Evolutionary conservation across 2,888 invertebrate species (phyloP).

Genomic region (Adelognathus sp.): DNA sequence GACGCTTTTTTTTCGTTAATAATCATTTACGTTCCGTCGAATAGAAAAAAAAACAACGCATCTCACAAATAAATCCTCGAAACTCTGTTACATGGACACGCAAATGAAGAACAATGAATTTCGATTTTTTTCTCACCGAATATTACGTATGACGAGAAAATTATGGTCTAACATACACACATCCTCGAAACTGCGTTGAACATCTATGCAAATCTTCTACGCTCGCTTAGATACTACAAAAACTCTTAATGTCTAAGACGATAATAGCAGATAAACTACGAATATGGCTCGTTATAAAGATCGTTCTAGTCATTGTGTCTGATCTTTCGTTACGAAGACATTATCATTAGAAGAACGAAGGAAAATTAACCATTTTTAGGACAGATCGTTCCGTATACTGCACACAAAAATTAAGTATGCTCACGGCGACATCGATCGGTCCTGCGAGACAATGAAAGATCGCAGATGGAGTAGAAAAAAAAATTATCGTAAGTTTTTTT

Average conservation of each 20-base stretch:
- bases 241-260: conserved; percentile 48
- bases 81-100: conserved; percentile 23
- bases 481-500: neutral
- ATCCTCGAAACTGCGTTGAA: conserved; percentile 16
- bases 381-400: conserved; percentile 27
- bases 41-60: neutral
- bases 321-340: neutral
- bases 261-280: conserved; percentile 50
- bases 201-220: conserved; percentile 19
- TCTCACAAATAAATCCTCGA: conserved; percentile 2
- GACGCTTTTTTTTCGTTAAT: conserved; percentile 31
- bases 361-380: neutral
- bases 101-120: conserved; percentile 7
- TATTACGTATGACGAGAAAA: conserved; percentile 12
- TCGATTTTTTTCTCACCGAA: neutral
- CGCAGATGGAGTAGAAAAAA: neutral
- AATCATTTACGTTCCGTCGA: neutral
- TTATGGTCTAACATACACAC: neutral
- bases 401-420: conserved; percentile 44
- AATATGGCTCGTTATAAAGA: conserved; percentile 39
- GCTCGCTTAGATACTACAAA: conserved; percentile 36
- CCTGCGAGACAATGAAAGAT: neutral
- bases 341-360: neutral
- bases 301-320: conserved; percentile 10
- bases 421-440: conserved; percentile 27